These are phyloP conservation scores for Calephelis nemesis DNA, from an alignment of 1,140 invertebrate species.

Conservation along the genomic window DNA sequence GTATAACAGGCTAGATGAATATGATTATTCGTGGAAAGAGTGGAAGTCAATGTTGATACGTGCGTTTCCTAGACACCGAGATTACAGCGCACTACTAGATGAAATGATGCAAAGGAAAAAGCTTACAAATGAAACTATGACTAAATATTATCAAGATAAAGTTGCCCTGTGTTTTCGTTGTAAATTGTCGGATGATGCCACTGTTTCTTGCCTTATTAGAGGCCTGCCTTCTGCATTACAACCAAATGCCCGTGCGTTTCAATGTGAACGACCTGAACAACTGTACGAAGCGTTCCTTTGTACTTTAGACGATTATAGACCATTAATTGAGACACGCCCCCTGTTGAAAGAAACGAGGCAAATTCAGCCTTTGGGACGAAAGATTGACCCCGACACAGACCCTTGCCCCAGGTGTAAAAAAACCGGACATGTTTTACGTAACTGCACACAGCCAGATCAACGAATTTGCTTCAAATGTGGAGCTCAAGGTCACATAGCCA, in stretches of 20 bases:
- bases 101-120: constrained; percentile 36
- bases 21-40: constrained; percentile 21
- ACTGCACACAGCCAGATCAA: constrained; percentile 31
- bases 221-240: constrained; percentile 43
- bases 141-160: constrained; percentile 52
- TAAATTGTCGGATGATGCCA: constrained; percentile 41
- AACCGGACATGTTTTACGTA: constrained; percentile 31
- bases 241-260: constrained; percentile 44
- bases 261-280: constrained; percentile 40
- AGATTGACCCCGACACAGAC: constrained; percentile 27
- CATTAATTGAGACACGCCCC: background rate
- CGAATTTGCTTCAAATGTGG: constrained; percentile 39
- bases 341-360: background rate
- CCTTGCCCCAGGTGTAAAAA: constrained; percentile 40
- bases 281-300: constrained; percentile 44
- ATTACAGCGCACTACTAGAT: constrained; percentile 6
- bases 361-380: background rate
- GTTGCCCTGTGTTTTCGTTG: constrained; percentile 48
- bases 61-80: constrained; percentile 28
- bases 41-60: constrained; percentile 27
- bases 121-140: constrained; percentile 39
- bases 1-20: constrained; percentile 23
- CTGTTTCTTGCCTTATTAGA: constrained; percentile 52
- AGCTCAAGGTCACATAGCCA: constrained; percentile 33
- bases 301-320: constrained; percentile 35